Conservation (phyloP, 1,140 invertebrate species). For the Mercenaria mercenaria region DNA sequence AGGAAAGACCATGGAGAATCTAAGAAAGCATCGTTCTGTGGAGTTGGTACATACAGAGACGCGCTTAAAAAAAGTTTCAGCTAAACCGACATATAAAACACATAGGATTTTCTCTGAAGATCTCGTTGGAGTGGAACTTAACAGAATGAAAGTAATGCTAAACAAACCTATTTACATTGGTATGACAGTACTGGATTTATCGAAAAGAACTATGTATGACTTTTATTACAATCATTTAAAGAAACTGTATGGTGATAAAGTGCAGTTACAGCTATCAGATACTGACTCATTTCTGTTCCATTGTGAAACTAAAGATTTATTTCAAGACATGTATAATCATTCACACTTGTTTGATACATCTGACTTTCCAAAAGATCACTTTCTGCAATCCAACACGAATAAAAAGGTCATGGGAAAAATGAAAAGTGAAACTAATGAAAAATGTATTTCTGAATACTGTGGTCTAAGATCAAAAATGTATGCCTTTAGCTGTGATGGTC, state of each 20-base stretch:
- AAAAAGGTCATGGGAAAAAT: slow-evolving; percentile 87
- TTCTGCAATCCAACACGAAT: slow-evolving; percentile 78
- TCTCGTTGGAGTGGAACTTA: slow-evolving; percentile 62
- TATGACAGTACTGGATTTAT: slow-evolving; percentile 53
- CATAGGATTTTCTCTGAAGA: slow-evolving; percentile 59
- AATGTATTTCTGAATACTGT: slow-evolving; percentile 61
- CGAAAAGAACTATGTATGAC: slow-evolving; percentile 77
- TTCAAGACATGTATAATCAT: slow-evolving; percentile 82
- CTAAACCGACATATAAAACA: slow-evolving; percentile 51
- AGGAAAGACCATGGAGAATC: slow-evolving; percentile 53
- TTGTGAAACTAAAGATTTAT: slow-evolving; percentile 85
- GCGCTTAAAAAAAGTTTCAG: slow-evolving; percentile 36
- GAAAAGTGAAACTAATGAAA: slow-evolving; percentile 86
- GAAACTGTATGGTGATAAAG: slow-evolving; percentile 76
- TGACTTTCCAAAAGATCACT: slow-evolving; percentile 72
- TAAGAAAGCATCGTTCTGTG: slow-evolving; percentile 28
- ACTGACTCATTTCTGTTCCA: slow-evolving; percentile 86
- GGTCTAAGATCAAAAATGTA: slow-evolving; percentile 59
- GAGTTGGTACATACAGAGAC: slow-evolving; percentile 41
- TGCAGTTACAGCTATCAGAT: slow-evolving; percentile 84
- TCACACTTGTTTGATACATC: slow-evolving; percentile 70
- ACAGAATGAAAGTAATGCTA: slow-evolving; percentile 46
- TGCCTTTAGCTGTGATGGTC: slow-evolving; percentile 39
- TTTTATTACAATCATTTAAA: slow-evolving; percentile 81
- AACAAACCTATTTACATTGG: slow-evolving; percentile 63